Base-by-base conservation (phyloP, 2,113 vertebrate species). In the Cheilinus undulatus region DNA sequence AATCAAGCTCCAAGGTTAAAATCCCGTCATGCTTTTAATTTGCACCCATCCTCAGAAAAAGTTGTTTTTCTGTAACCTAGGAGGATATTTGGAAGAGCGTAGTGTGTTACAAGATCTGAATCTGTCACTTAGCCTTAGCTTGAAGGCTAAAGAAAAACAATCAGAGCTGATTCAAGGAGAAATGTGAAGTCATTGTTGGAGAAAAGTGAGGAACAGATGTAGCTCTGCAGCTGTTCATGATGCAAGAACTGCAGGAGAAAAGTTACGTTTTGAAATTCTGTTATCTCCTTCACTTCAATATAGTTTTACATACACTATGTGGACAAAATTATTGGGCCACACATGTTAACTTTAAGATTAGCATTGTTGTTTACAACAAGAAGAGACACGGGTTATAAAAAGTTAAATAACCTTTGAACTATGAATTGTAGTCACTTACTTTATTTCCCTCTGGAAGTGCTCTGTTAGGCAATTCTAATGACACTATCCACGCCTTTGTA, bases 1-100 rank as follows among this genome's bases (percentile, higher is more conserved):
- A 51, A 71, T 78, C 56, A 68, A 59, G 34, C 70, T 74, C 30
- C 81, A 67, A 68, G 73, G 69, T 67, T 53, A 56, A 61, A 72
- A 66, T 58, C 14, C 64, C 42, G 40, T 46, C 3, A 3, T 34
- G 61, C 38, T 54, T 70, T 61, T 43, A 3, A 48, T 70, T 65
- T 48, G 40, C n/a, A 26, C 40, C 20, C 2, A 4, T 12, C 4
- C 15, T 4, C 5, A 14, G 27, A 34, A 6, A n/a, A 1, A 17
- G 22, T 45, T 51, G 40, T 36, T 74, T 59, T 38, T 3, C 43
- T n/a, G 67, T 48, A 62, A 62, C 50, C 23, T 17, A 23, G 52
- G 74, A 66, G 43, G 49, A 53, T 57, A 49, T 79, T 76, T 48
- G 53, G 59, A 48, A 38, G 60, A 46, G 22, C 20, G 3, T 3